Evolutionary conservation across 1,140 invertebrate genomes (phyloP).

Genomic region (Drosophila murphyi): DNA sequence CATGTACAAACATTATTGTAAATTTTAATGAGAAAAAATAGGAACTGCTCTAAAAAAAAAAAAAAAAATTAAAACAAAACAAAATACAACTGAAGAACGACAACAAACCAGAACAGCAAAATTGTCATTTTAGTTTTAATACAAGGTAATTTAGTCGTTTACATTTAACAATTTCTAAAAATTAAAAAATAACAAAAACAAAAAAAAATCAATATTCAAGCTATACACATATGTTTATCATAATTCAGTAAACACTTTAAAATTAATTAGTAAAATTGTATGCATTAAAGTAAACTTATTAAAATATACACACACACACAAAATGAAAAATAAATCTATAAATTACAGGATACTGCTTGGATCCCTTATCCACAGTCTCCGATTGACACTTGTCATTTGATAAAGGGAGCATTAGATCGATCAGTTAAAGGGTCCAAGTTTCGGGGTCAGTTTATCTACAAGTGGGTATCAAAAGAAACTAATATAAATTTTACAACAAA

Average conservation of each 20-base stretch:
- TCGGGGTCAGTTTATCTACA: constrained; percentile 9
- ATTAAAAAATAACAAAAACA: constrained; percentile 19
- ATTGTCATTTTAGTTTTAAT: constrained; percentile 75
- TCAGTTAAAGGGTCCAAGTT: neutral
- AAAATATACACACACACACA: constrained; percentile 38
- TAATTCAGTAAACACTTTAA: constrained; percentile 65
- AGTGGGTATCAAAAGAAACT: constrained; percentile 1
- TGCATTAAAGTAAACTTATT: constrained; percentile 47
- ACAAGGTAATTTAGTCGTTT: constrained; percentile 38
- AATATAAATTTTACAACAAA: constrained; percentile 33
- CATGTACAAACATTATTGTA: constrained; percentile 30
- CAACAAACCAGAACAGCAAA: constrained; percentile 68
- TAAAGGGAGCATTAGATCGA: neutral
- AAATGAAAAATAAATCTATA: constrained; percentile 14
- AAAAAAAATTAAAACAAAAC: constrained; percentile 18
- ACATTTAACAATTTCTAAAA: constrained; percentile 38
- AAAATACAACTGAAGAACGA: constrained; percentile 17
- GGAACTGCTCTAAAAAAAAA: constrained; percentile 18
- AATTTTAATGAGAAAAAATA: constrained; percentile 28
- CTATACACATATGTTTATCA: constrained; percentile 61
- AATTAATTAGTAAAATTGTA: constrained; percentile 81
- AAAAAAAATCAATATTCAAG: constrained; percentile 41
- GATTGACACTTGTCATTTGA: neutral
- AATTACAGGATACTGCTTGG: constrained; percentile 27
- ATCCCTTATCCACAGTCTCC: neutral